Evolutionary conservation across 2,113 vertebrate genomes (phyloP), one percentile per base, ranked within the genome.

Genomic region (Myrmecophaga tridactyla): DNA sequence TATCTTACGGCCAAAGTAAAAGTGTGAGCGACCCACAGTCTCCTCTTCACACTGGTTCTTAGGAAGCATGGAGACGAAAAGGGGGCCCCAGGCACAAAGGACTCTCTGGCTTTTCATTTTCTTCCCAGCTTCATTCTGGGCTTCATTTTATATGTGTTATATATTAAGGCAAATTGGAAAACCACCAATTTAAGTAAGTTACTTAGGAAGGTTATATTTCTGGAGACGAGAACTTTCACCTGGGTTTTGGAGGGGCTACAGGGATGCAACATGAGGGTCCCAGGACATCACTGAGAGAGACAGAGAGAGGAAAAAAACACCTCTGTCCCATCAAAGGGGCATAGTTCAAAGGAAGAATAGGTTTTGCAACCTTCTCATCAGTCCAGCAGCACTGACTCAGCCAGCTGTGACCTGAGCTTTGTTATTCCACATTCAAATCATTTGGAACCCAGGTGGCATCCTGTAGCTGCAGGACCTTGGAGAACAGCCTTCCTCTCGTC

Each of bases 181-280:
- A 46, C 7, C 39, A 8, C 23, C 21, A 14, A 12, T n/a, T 62
- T 31, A 70, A 75, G 21, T 39, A 34, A 43, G 23, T 10, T 18
- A 5, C 48, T 43, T 48, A 36, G 25, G 39, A 53, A 39, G 25
- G 34, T 3, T 0, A 36, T 7, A 58, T 63, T 13, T 46, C 36
- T 13, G 2, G 31, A 27, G 73, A 83, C 43, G 13, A 84, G 41
- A 53, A 23, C 77, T 43, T 21, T 31, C 36, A 75, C 36, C 86
- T 36, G 69, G 31, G 6, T 7, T 76, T 9, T 70, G 23, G 48
- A 23, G 31, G 36, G 14, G 34, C 25, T 12, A 7, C 0, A 18
- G 7, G 53, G 80, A 27, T 27, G 2, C 4, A 48, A 27, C 53
- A 2, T 1, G 0, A 20, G 15, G 34, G 39, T 34, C 17, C 39